Evolutionary conservation across 1,140 invertebrate genomes (phyloP), one percentile per base, ranked within the genome.

Genomic region (Contarinia nasturtii): DNA sequence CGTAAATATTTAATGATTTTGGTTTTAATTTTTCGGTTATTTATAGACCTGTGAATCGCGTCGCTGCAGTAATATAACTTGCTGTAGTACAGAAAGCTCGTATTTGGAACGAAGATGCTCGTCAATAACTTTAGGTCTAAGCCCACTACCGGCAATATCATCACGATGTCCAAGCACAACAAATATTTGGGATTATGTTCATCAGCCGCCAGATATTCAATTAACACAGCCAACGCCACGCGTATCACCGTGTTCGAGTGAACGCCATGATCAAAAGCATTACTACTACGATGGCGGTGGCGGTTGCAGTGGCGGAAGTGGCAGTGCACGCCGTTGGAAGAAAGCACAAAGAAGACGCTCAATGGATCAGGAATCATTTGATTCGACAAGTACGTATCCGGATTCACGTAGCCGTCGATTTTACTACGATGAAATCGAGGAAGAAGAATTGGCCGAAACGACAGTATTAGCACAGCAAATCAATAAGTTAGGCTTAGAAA

Each of bases 231-330:
- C 80, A 18, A 83, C 80, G n/a, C 80, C 80, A 10, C 76, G 79
- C 36, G 68, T 81, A 14, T 86, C 83, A n/a, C 83, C 83, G 0
- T 82, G 80, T 60, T 77, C 76, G 2, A 86, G 82, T 56, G 80
- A 84, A 56, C 17, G 27, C 27, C 4, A 20, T 21, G 11, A 20
- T 20, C 42, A 44, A 14, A 19, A 21, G 7, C 44, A 33, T 18
- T 33, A 33, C 18, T 22, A 45, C 14, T 33, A 45, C 33, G 22
- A 33, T 7, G 17, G 27, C 34, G 34, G 44, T n/a, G 44, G 34
- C 34, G 34, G 44, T 34, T 15, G n/a, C 7, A 33, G n/a, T 34
- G 18, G n/a, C 19, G n/a, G 22, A 44, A 10, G 19, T 17, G 22
- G 43, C 33, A 33, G n/a, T 45, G 27, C 27, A 33, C 34, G 27